phyloP scores from a whole-genome alignment of 2,797 vertebrate species.

The Scarus forsteni region DNA sequence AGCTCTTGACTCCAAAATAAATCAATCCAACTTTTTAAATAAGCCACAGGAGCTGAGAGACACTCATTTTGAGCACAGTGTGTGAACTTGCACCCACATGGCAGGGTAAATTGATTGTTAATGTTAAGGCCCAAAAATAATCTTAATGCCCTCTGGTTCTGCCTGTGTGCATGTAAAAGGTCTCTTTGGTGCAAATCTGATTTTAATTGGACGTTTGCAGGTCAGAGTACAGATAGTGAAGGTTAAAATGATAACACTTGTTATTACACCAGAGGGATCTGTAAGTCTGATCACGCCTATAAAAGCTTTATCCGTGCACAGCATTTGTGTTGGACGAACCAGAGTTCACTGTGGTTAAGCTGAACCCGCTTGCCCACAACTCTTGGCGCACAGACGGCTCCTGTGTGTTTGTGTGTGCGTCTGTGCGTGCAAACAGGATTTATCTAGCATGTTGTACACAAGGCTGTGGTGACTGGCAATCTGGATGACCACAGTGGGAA shows the following conservation, averaged over 20 bases:
- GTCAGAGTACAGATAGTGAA: background rate
- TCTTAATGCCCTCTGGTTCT: constrained; percentile 2
- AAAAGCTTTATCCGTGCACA: constrained; percentile 35
- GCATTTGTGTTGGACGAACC: constrained; percentile 68
- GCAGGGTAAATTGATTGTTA: constrained; percentile 48
- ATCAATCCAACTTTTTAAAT: constrained; percentile 73
- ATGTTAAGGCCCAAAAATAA: constrained; percentile 25
- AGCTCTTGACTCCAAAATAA: constrained; percentile 75
- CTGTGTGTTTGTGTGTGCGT: constrained; percentile 21
- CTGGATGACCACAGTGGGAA: constrained; percentile 79
- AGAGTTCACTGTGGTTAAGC: constrained; percentile 79
- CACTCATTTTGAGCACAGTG: constrained; percentile 37
- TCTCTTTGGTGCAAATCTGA: background rate
- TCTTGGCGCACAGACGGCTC: constrained; percentile 68
- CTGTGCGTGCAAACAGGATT: constrained; percentile 75
- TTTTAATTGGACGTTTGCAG: constrained; percentile 1
- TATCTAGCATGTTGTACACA: constrained; percentile 77
- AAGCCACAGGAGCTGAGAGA: constrained; percentile 53
- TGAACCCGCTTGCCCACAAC: constrained; percentile 80
- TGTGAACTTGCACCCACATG: constrained; percentile 22
- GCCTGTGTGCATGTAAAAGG: constrained; percentile 4
- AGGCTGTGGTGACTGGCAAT: constrained; percentile 73
- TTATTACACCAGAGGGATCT: constrained; percentile 44
- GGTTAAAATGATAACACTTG: constrained; percentile 19
- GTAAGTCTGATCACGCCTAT: constrained; percentile 50